Conservation (phyloP, 1,140 invertebrate species). For the Spodoptera frugiperda region DNA sequence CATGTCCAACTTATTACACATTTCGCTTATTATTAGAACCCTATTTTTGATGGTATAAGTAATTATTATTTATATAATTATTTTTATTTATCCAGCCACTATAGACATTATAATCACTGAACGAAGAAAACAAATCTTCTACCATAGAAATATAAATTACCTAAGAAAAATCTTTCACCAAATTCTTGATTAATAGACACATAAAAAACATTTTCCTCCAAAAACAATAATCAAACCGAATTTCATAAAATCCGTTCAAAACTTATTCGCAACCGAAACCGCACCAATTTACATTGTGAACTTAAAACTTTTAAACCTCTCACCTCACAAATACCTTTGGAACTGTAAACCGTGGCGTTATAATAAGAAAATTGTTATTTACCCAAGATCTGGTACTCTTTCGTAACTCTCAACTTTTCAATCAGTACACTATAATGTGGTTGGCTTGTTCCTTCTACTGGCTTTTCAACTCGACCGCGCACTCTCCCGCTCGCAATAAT, state of each 20-base stretch:
- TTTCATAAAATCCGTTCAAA: neutral
- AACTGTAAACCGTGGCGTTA: neutral
- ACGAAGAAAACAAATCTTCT: too few species aligned
- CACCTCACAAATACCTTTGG: neutral
- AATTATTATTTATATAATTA: too few species aligned
- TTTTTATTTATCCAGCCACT: too few species aligned
- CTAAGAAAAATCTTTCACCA: too few species aligned
- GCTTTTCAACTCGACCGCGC: conserved; percentile 30
- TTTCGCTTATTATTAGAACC: too few species aligned
- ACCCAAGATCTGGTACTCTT: conserved; percentile 2
- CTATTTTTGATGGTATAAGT: too few species aligned
- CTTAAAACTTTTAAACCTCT: conserved; percentile 17
- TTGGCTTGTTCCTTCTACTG: conserved; percentile 19
- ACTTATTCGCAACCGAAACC: conserved; percentile 14
- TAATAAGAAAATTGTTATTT: conserved; percentile 13
- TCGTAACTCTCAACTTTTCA: conserved; percentile 42
- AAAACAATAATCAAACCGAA: too few species aligned
- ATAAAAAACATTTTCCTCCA: too few species aligned
- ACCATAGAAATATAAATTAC: too few species aligned
- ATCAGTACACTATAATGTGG: conserved; percentile 42
- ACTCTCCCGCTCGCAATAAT: conserved; percentile 24
- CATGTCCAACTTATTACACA: too few species aligned
- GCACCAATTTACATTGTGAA: neutral
- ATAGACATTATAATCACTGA: too few species aligned
- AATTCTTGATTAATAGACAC: too few species aligned